Evolutionary conservation across 2,797 vertebrate species (phyloP), one percentile per base, ranked within the genome.

Genomic region (Acanthurus lineatus): DNA sequence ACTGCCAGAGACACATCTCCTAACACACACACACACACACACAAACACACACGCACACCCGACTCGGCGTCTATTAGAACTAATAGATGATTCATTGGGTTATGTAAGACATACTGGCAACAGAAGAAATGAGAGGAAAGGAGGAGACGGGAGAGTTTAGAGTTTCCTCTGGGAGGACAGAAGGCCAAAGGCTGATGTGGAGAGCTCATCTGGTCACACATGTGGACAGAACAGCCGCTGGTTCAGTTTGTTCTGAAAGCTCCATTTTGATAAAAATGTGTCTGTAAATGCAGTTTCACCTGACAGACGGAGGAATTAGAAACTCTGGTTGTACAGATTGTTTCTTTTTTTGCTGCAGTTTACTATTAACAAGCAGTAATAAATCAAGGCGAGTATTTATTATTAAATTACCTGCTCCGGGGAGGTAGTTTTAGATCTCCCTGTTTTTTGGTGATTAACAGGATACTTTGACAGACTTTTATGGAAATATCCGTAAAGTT

Each of bases 31-130:
- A 74, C 64, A 22, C 51, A 12, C 51, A 14, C 48, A 19, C 47
- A 64, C 51, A 48, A 6, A 40, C 54, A 65, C 70, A 69, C 35
- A 48, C 35, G 62, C 44, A 76, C 66, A 68, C 32, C 66, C 32
- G 1, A 69, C 45, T 71, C 60, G 66, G 61, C 81, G 66, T 71
- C 79, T 81, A 88, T 86, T 65, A 87, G 54, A 75, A 74, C 86
- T 69, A 88, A 90, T 79, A 58, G 84, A 88, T 91, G 88, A 92
- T 83, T 92, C 90, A 90, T 17, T 58, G 60, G 57, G 72, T 93
- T 91, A 90, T 69, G 69, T 78, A 92, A 93, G 73, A 69, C 40
- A 57, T 25, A 54, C 76, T 81, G 86, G 76, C 77, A 86, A 71
- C 53, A 73, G 76, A 82, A 79, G 84, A 73, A 66, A 74, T 56